A percentile compares a stretch with the other conserved stretches of the same genome.
These are phyloP conservation scores for Aurelia sp. DNA, from an alignment of 30 jellyfish, hydroid and myxozoan genomes.

Conservation along the genomic window DNA sequence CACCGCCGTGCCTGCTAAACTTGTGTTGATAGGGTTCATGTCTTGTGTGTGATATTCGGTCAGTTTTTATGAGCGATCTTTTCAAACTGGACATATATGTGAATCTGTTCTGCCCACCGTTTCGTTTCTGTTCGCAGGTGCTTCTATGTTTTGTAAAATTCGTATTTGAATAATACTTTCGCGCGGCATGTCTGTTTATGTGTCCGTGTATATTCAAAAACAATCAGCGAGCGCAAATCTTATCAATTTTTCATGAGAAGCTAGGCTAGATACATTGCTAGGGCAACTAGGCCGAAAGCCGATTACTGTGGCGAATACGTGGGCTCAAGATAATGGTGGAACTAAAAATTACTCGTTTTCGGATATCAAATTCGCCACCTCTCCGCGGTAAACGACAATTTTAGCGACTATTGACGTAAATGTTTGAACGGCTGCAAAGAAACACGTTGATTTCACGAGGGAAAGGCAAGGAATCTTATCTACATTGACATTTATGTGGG, in stretches of 20 bases:
- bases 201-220: slow-evolving; percentile 58
- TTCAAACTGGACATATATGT: not conserved
- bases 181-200: slow-evolving; percentile 47
- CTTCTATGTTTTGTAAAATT: slow-evolving; percentile 51
- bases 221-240: slow-evolving; percentile 57
- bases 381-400: too few species aligned
- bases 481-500: too few species aligned
- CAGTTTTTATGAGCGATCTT: not conserved
- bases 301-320: slow-evolving; percentile 3
- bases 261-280: slow-evolving; percentile 40
- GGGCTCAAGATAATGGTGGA: slow-evolving; percentile 11
- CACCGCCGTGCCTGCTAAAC: slow-evolving; percentile 68
- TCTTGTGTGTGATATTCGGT: not conserved
- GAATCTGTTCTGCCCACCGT: not conserved
- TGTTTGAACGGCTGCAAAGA: too few species aligned
- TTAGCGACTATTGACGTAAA: too few species aligned
- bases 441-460: too few species aligned
- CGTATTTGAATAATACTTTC: slow-evolving; percentile 43
- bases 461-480: too few species aligned
- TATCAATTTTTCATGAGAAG: slow-evolving; percentile 37
- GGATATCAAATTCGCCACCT: not conserved
- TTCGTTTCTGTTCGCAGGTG: slow-evolving; percentile 52
- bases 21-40: slow-evolving; percentile 70
- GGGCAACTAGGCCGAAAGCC: slow-evolving; percentile 19
- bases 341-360: not conserved